These are phyloP conservation scores for Nymphalis io DNA, from an alignment of 1,140 invertebrate genomes.

Conservation along the genomic window DNA sequence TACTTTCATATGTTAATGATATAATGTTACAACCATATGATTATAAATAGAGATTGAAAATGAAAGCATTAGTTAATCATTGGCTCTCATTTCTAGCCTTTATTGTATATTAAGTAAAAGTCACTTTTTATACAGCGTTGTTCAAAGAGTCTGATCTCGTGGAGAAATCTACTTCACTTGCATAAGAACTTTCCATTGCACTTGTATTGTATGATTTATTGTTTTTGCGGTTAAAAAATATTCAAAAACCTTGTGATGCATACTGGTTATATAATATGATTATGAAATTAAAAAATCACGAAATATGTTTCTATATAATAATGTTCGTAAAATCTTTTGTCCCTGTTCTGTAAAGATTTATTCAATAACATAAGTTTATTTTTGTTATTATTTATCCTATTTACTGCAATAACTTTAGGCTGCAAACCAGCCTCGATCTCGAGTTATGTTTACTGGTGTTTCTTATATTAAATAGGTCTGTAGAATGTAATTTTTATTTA, in stretches of 20 bases:
- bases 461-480: no score
- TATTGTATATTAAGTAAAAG: conserved; percentile 39
- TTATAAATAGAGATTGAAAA: conserved; percentile 14
- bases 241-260: no score
- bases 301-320: no score
- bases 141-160: conserved; percentile 23
- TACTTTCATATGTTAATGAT: neutral
- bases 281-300: no score
- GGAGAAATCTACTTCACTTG: conserved; percentile 41
- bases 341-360: no score
- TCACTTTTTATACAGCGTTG: conserved; percentile 25
- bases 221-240: neutral
- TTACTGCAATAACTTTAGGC: neutral
- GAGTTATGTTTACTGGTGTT: no score
- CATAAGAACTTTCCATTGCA: conserved; percentile 41
- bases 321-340: no score
- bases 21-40: neutral
- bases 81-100: conserved; percentile 23
- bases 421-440: no score
- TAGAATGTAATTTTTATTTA: no score
- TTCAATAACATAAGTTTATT: no score
- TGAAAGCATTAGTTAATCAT: conserved; percentile 21
- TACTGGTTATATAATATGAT: no score
- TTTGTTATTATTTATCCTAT: no score
- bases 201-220: conserved; percentile 30